Base-by-base conservation (phyloP, 2,797 vertebrate species). In the Antrozous pallidus region DNA sequence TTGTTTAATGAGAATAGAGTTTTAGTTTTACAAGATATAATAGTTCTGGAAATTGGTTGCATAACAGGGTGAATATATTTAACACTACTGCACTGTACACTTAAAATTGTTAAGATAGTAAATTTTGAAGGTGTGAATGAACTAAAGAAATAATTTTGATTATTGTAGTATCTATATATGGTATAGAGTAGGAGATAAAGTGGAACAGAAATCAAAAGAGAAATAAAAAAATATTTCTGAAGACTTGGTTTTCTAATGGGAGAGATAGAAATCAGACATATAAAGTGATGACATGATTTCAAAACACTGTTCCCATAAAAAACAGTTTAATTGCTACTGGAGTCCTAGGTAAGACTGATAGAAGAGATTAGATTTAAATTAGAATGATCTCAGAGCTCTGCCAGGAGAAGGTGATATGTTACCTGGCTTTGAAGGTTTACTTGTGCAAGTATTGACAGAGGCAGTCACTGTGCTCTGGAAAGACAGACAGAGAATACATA, bases 141-240 rank as follows among this genome's bases (percentile, higher is more conserved):
- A 38, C 42, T 77, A 47, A 45, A 73, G 8, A 84, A 81, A 88
- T 51, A 61, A 38, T 91, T 82, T 58, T 70, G 36, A 45, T 6
- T 6, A 28, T 74, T 47, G 31, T 17, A n/a, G 10, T 85, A 33
- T 42, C 12, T 22, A 1, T 56, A 28, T 47, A 10, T 81, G 36
- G 12, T 78, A 65, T 69, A 73, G 51, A 83, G 13, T 61, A 79
- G 40, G 26, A 92, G 51, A 63, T 28, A 78, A 45, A 26, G 28
- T 65, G 12, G 40, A 71, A 8, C 42, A 74, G 92, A 11, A 67
- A 65, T 40, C 1, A 56, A 71, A 56, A 81, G 22, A 81, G 10
- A 90, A 70, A 82, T 40, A 58, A 36, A 45, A 93, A 93, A 83
- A 70, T 81, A 91, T 51, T 88, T 67, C 45, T 92, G 17, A 31